These are phyloP conservation scores for Chydorus sphaericus DNA, from an alignment of 2,888 invertebrate genomes.

Conservation along the genomic window DNA sequence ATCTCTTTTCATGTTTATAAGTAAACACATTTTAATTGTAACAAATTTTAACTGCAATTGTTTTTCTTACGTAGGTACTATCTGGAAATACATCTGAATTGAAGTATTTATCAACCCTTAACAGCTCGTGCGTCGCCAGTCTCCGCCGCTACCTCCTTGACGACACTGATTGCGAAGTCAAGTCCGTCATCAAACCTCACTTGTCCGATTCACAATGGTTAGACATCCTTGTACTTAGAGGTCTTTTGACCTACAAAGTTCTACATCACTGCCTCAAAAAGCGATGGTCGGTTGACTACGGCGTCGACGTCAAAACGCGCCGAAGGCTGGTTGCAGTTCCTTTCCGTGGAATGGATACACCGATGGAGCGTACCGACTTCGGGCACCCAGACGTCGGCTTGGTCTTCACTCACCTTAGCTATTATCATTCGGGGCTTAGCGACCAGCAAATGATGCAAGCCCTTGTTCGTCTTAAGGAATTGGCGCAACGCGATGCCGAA, in stretches of 20 bases:
- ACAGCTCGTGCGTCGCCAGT: not conserved
- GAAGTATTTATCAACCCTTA: not conserved
- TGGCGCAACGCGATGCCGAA: not conserved
- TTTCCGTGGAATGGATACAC: constrained; percentile 18
- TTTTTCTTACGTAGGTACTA: no score
- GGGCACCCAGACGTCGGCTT: constrained; percentile 20
- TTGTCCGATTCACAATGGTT: not conserved
- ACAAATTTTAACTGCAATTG: no score
- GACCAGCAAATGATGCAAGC: constrained; percentile 17
- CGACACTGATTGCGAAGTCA: not conserved
- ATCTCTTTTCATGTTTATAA: no score
- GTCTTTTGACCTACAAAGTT: constrained; percentile 17
- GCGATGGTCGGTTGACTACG: constrained; percentile 20
- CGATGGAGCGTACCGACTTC: constrained; percentile 19
- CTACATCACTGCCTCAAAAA: constrained; percentile 16
- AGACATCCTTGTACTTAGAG: constrained; percentile 16
- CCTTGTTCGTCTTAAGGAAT: constrained; percentile 8
- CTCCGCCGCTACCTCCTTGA: not conserved
- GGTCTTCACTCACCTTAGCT: constrained; percentile 18
- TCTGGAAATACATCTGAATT: not conserved
- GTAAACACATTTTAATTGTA: no score
- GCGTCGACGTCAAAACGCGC: constrained; percentile 16
- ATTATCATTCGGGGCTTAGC: constrained; percentile 19
- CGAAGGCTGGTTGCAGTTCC: constrained; percentile 18
- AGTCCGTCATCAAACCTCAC: not conserved